These are phyloP conservation scores for Cariama cristata DNA, from an alignment of 2,113 vertebrate genomes.

Conservation along the genomic window DNA sequence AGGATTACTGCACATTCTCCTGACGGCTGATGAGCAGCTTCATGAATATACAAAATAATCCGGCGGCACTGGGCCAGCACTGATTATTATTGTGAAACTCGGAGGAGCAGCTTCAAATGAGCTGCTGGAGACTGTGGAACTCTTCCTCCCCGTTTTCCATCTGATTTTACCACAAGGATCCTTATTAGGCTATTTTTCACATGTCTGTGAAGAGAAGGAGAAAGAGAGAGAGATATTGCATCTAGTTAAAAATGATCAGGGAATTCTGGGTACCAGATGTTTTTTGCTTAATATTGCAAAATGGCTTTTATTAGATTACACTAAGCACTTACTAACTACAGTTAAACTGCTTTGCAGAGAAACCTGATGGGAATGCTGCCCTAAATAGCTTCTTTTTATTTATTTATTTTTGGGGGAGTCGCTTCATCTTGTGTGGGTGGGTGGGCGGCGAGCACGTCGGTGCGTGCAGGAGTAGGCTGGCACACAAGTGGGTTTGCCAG, in stretches of 20 bases:
- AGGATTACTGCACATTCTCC: constrained; percentile 90
- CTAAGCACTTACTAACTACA: constrained; percentile 87
- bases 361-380: constrained; percentile 81
- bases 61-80: constrained; percentile 86
- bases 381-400: constrained; percentile 78
- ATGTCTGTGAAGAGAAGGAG: constrained; percentile 80
- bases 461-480: fast-evolving
- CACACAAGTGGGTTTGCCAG: fast-evolving
- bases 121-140: constrained; percentile 80
- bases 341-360: constrained; percentile 84
- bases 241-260: constrained; percentile 87
- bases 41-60: constrained; percentile 91
- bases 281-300: constrained; percentile 90
- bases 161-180: constrained; percentile 85
- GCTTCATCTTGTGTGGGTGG: constrained; percentile 1
- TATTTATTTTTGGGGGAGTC: constrained; percentile 23
- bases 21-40: constrained; percentile 89
- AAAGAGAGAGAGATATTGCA: constrained; percentile 80
- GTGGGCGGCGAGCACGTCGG: fast-evolving
- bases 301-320: constrained; percentile 90
- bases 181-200: constrained; percentile 89
- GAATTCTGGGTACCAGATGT: constrained; percentile 91
- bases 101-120: constrained; percentile 81
- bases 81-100: constrained; percentile 86
- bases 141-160: constrained; percentile 82